Conservation (phyloP, 2,888 invertebrate species). For the Clepsis dumicolana region DNA sequence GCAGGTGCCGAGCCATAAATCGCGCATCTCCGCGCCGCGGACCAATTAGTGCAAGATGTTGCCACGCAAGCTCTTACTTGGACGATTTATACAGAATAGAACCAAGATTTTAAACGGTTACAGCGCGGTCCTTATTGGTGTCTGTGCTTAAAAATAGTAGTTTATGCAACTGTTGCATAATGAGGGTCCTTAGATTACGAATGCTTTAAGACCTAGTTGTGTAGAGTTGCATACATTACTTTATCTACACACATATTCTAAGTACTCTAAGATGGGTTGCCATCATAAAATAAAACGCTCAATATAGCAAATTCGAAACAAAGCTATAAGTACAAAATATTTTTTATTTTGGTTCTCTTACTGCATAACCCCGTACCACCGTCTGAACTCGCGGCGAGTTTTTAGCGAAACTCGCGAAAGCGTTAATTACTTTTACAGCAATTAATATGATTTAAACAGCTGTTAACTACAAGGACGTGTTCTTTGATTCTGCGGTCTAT, state of each 20-base stretch:
- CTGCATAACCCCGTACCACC: slow-evolving; percentile 58
- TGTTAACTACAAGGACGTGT: slow-evolving; percentile 55
- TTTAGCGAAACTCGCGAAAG: slow-evolving; percentile 83
- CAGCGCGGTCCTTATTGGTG: too few species aligned
- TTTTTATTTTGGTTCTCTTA: slow-evolving; percentile 24
- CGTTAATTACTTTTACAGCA: slow-evolving; percentile 84
- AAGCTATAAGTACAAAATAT: too few species aligned
- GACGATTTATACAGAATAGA: slow-evolving; percentile 50
- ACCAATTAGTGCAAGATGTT: slow-evolving; percentile 85
- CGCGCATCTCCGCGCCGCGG: slow-evolving; percentile 80
- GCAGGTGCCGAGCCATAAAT: slow-evolving; percentile 75
- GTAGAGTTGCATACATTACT: too few species aligned
- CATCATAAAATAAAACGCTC: too few species aligned
- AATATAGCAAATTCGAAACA: too few species aligned
- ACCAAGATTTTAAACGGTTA: slow-evolving; percentile 37
- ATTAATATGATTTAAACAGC: slow-evolving; percentile 85
- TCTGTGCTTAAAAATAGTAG: too few species aligned
- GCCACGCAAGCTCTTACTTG: slow-evolving; percentile 66
- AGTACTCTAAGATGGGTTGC: too few species aligned
- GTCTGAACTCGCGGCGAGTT: slow-evolving; percentile 71
- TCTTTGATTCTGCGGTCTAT: slow-evolving; percentile 7
- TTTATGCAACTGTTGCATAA: too few species aligned
- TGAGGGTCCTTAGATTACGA: too few species aligned
- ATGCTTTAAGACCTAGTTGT: too few species aligned
- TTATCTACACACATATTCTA: too few species aligned